Percentiles rank a stretch among this genome's conserved stretches.
phyloP scores from a whole-genome alignment of 2,888 invertebrate species.

The Caenorhabditis doughertyi region DNA sequence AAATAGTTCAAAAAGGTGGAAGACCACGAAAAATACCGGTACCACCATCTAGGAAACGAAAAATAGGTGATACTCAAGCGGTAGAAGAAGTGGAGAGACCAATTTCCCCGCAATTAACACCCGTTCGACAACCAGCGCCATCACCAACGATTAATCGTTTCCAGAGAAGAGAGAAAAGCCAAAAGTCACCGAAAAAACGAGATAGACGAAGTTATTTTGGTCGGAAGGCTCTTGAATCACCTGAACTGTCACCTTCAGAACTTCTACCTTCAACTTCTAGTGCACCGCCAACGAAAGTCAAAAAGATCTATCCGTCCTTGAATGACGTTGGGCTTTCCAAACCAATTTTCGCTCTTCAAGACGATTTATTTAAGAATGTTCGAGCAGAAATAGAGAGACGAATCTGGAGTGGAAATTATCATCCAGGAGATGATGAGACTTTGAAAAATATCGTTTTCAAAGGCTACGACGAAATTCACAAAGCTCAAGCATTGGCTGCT shows the following conservation, averaged over 20 bases:
- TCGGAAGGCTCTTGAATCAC: no score
- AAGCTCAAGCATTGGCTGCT: neutral
- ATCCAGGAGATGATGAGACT: neutral
- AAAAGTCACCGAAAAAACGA: neutral
- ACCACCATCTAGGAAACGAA: neutral
- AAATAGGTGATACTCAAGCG: neutral
- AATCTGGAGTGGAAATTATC: neutral
- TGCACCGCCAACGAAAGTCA: neutral
- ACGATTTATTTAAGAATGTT: neutral
- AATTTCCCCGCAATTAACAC: neutral
- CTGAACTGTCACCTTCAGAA: neutral
- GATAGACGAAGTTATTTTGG: no score
- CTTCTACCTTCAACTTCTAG: neutral
- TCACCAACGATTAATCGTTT: neutral
- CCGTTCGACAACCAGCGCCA: neutral
- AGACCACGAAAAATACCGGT: neutral
- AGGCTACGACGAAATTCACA: neutral
- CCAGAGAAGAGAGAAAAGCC: neutral
- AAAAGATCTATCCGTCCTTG: neutral
- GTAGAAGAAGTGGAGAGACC: neutral
- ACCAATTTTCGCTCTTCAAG: constrained; percentile 9
- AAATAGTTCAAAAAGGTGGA: constrained; percentile 8
- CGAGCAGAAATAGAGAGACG: constrained; percentile 2
- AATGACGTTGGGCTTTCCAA: neutral
- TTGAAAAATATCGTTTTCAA: neutral